Evolutionary conservation across 2,797 vertebrate genomes (phyloP).

Genomic region (Stomatorhinus walkeri): DNA sequence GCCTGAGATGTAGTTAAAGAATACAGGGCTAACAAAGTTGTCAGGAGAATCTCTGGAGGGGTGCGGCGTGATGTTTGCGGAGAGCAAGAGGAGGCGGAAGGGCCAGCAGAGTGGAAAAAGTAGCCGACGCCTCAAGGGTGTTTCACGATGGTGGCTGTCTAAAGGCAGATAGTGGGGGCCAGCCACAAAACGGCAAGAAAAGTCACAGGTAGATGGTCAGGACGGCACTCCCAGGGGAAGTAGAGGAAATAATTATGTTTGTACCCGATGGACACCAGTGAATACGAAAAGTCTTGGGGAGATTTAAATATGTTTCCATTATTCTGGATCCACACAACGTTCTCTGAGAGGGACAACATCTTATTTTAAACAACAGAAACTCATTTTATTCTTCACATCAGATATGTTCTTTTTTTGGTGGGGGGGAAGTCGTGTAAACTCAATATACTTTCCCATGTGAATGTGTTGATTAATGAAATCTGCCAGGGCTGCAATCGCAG

Average conservation of each 20-base stretch:
- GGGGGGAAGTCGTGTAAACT: background rate
- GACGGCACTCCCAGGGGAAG: background rate
- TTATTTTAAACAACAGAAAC: background rate
- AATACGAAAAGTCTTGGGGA: background rate
- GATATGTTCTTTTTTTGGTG: background rate
- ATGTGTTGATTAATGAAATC: background rate
- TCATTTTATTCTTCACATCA: background rate
- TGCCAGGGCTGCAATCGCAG: background rate
- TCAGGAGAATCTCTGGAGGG: background rate
- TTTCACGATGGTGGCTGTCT: background rate
- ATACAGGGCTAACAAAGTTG: background rate
- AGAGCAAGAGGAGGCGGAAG: background rate
- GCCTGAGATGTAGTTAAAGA: background rate
- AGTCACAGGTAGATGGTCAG: background rate
- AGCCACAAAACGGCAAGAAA: background rate
- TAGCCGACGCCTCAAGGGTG: background rate
- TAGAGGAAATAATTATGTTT: background rate
- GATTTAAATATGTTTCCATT: background rate
- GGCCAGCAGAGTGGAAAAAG: background rate
- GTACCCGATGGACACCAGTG: background rate
- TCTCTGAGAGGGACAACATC: background rate
- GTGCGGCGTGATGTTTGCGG: background rate
- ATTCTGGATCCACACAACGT: background rate
- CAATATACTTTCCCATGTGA: background rate
- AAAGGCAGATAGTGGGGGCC: background rate